Base-by-base conservation (phyloP, 2,888 invertebrate genomes). In the Alloplasta piceator region DNA sequence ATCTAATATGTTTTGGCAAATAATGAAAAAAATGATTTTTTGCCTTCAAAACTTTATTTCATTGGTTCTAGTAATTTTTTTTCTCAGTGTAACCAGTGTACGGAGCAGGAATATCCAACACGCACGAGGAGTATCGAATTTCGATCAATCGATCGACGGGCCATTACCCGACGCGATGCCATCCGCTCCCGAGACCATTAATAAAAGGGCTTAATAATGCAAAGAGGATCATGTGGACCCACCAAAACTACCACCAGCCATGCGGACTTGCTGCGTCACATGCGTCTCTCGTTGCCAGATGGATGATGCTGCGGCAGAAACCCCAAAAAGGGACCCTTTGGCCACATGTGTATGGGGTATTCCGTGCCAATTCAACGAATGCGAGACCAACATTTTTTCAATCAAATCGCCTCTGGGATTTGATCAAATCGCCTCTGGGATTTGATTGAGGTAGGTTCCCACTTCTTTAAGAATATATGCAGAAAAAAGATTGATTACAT, bases 111-210 rank as follows among this genome's bases (percentile, higher is more conserved):
- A 79, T 81, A 67, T 50, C 60, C 4, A 48, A 72, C 76, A 50
- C 64, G 55, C 68, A 50, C 64, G 55, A 66, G 68, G 67, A 83
- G 86, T 90, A 92, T 92, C 90, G 91, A 91, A 91, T 91, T 91
- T 91, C 91, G 90, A 92, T 92, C 91, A 92, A 92, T 92, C 92
- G 92, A 90, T 91, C 87, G 88, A 71, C 41, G 83, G 85, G 83
- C 89, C 87, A 87, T 89, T 89, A 88, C 87, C 84, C 82, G 86
- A 26, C 26, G 80, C 50, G 80, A 77, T 75, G 64, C 74, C 73
- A 83, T 83, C 79, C 84, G 83, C 85, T 78, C 83, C 66, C 78
- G 83, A 79, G 84, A 78, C 88, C 90, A 91, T 91, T 90, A 90
- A 91, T 90, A 90, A 91, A 90, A 90, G 89, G 86, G 88, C 88